These are phyloP conservation scores for Leuciscus idus DNA, from an alignment of 2,113 vertebrate genomes.

Conservation along the genomic window DNA sequence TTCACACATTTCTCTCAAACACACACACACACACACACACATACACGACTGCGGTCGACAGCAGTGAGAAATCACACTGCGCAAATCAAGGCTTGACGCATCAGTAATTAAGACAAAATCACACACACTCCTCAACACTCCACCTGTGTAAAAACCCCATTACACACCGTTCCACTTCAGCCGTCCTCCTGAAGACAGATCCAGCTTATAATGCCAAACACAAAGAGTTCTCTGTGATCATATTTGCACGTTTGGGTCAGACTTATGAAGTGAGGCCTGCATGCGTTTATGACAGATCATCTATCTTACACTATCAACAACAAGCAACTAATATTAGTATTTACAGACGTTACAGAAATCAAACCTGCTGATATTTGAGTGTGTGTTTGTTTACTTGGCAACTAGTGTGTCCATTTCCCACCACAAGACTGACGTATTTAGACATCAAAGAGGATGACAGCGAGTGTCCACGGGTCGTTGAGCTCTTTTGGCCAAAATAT, in stretches of 20 bases:
- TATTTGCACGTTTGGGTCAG: not conserved
- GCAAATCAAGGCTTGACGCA: not conserved
- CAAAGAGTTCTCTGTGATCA: not conserved
- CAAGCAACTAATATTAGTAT: not conserved
- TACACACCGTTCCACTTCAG: not conserved
- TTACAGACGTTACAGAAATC: not conserved
- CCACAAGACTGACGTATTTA: too few species aligned
- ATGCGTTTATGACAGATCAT: not conserved
- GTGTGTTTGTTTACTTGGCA: too few species aligned
- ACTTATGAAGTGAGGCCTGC: not conserved
- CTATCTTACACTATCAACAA: not conserved
- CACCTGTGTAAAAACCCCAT: not conserved
- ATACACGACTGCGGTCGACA: not conserved
- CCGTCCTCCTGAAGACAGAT: not conserved
- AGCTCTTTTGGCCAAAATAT: conserved; percentile 56
- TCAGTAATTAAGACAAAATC: conserved; percentile 13
- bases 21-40: not conserved
- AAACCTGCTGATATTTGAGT: not conserved
- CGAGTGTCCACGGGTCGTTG: conserved; percentile 32
- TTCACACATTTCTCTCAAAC: not conserved
- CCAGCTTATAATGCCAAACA: not conserved
- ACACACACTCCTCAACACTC: conserved; percentile 26
- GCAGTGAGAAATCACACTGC: not conserved
- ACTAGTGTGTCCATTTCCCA: too few species aligned
- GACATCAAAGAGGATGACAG: conserved; percentile 47